Evolutionary conservation across 1,140 invertebrate genomes (phyloP), one percentile per base, ranked within the genome.

Genomic region (Archivesica marissinica): DNA sequence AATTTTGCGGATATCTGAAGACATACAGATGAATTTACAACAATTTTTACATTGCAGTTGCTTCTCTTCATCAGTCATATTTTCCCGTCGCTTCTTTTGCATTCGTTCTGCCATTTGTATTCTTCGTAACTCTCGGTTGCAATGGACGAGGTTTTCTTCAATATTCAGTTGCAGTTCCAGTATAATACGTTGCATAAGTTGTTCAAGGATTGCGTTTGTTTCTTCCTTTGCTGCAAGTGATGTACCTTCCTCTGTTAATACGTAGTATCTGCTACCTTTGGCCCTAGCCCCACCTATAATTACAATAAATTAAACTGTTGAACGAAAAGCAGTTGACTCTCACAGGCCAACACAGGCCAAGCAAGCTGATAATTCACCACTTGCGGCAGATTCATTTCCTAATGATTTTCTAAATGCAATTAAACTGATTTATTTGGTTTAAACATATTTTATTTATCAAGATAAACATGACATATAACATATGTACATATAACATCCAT

Each of bases 181-280:
- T 25, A 92, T 85, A 13, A 89, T 86, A 44, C 85, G 68, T 1
- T 87, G 82, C 90, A 91, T 91, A 81, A 92, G 86, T 35, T 82
- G 61, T 64, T 92, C 91, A 15, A 87, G 25, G 23, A 89, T 87
- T 54, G 77, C 44, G 75, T 91, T 91, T 28, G 85, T 61, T 66
- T 89, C 84, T 74, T 92, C 91, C 66, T 88, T 90, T 52, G 88
- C 80, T 2, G 82, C 83, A 23, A 78, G 80, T 2, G 87, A 74
- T 35, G 84, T 52, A 23, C 84, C 81, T 33, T 81, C 68, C 33
- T 85, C 85, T 25, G 88, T 85, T 23, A 92, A 39, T 15, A 90
- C 72, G 38, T 80, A 61, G 74, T 87, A 91, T 33, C 68, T 38
- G 59, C 90, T 90, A 64, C 88, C 77, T 64, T 88, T 81, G 28